Evolutionary conservation across 2,113 vertebrate species (phyloP).

Genomic region (Carassius carassius): DNA sequence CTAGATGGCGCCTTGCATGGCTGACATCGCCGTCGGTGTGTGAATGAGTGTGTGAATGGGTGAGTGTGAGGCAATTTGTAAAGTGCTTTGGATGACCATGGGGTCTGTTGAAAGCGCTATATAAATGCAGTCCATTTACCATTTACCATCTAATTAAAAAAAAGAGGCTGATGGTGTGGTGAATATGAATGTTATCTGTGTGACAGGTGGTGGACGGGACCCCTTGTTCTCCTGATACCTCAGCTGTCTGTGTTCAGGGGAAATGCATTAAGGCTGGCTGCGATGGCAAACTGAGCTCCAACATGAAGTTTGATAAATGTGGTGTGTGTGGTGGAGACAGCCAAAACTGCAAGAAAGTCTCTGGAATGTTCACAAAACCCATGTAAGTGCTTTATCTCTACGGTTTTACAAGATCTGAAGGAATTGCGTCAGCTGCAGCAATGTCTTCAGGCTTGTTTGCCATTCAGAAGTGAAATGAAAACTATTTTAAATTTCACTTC

Average conservation of each 20-base stretch:
- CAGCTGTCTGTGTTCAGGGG: constrained; percentile 93
- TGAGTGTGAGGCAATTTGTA: too few relatives aligned
- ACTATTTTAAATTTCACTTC: neutral
- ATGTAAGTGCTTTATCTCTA: constrained; percentile 75
- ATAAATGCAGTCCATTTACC: too few relatives aligned
- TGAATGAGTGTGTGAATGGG: too few relatives aligned
- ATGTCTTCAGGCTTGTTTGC: neutral
- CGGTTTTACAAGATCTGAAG: neutral
- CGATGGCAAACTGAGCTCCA: constrained; percentile 89
- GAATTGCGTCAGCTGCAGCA: neutral
- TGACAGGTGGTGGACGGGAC: constrained; percentile 93
- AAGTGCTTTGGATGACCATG: too few relatives aligned
- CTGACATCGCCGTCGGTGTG: too few relatives aligned
- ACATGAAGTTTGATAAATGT: constrained; percentile 95
- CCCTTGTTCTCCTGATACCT: constrained; percentile 90
- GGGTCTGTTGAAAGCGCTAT: too few relatives aligned
- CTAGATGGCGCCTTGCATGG: too few relatives aligned
- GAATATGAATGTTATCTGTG: constrained; percentile 22
- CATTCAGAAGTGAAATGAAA: neutral
- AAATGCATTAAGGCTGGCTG: constrained; percentile 97
- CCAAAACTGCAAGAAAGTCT: constrained; percentile 93
- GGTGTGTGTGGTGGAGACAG: constrained; percentile 94
- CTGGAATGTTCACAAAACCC: constrained; percentile 95
- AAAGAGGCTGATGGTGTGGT: neutral
- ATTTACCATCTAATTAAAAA: too few relatives aligned